phyloP scores from a whole-genome alignment of 1,140 invertebrate species.

The Ostrea edulis region DNA sequence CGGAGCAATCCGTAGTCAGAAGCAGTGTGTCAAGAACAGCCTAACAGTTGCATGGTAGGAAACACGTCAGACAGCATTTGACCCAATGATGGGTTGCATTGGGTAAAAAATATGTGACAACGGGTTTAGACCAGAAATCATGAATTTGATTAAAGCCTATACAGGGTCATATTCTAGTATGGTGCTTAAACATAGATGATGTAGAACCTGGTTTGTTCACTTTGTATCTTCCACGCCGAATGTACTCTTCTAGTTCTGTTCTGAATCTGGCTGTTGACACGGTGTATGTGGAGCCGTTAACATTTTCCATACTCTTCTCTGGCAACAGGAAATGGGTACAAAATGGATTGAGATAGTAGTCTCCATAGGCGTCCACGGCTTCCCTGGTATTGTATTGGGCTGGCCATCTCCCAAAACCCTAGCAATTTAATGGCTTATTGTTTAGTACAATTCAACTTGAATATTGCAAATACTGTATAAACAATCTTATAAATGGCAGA shows the following conservation, averaged over 20 bases:
- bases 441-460: too few relatives aligned
- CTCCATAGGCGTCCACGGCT: neutral
- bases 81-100: too few relatives aligned
- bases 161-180: too few relatives aligned
- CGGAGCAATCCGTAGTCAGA: too few relatives aligned
- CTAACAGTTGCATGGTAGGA: too few relatives aligned
- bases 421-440: neutral
- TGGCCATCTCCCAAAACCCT: neutral
- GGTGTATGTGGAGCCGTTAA: neutral
- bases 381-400: constrained; percentile 26
- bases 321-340: constrained; percentile 35
- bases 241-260: neutral
- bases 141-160: too few relatives aligned
- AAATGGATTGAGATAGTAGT: constrained; percentile 35
- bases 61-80: too few relatives aligned
- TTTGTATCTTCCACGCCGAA: constrained; percentile 16
- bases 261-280: constrained; percentile 13
- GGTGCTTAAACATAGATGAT: too few relatives aligned
- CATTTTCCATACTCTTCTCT: neutral
- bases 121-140: too few relatives aligned
- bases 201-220: constrained; percentile 14
- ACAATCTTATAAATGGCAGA: neutral
- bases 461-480: neutral
- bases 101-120: too few relatives aligned
- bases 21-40: too few relatives aligned